A percentile compares a stretch with the other conserved stretches of the same genome.
These are phyloP conservation scores for Pseudorasbora parva DNA, from an alignment of 2,113 vertebrate genomes.

Conservation along the genomic window DNA sequence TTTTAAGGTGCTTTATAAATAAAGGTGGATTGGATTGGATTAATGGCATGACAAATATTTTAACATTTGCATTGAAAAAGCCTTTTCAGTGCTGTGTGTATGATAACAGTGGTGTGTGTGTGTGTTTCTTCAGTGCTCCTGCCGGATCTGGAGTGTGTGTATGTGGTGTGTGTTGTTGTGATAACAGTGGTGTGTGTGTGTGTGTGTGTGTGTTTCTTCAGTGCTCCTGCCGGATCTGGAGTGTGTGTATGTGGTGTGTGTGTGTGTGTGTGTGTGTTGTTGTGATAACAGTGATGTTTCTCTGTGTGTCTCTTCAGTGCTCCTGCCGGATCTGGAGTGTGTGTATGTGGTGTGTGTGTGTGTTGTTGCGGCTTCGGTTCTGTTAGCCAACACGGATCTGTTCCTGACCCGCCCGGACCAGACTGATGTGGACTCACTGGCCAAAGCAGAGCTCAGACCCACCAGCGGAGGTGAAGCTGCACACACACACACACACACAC, in stretches of 20 bases:
- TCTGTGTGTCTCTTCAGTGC: background rate
- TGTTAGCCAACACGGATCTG: constrained; percentile 52
- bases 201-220: background rate
- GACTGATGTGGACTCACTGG: background rate
- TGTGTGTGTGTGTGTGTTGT: too few species aligned
- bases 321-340: background rate
- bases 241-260: background rate
- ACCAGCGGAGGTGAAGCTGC: constrained; percentile 37
- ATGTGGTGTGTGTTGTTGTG: too few species aligned
- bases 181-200: background rate
- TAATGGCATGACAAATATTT: too few species aligned
- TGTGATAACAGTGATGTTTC: too few species aligned
- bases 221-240: constrained; percentile 15
- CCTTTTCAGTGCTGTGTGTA: too few species aligned
- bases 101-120: too few species aligned
- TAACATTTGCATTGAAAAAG: too few species aligned
- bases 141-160: too few species aligned
- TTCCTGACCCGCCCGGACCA: constrained; percentile 34
- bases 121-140: too few species aligned
- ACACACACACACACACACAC: background rate
- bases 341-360: constrained; percentile 19
- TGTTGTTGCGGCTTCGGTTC: constrained; percentile 2
- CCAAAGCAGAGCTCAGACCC: constrained; percentile 34
- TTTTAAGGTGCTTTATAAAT: too few species aligned
- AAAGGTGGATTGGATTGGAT: too few species aligned